These are phyloP conservation scores for rabbit (Oryctolagus cuniculus) DNA, from an alignment of 2,113 vertebrate species.

Conservation along the genomic window DNA sequence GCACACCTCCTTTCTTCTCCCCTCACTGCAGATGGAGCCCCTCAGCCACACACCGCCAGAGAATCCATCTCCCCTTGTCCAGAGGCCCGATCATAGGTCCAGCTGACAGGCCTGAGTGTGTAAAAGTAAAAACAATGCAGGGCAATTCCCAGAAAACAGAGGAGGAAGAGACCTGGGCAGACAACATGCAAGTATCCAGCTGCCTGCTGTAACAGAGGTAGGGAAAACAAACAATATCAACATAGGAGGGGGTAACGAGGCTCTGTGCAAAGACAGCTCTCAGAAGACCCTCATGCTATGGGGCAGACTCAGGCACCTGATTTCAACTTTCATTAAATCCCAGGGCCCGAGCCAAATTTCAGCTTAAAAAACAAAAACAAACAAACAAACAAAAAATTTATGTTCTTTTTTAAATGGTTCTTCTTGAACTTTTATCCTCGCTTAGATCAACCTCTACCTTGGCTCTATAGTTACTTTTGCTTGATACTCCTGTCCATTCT, in stretches of 20 bases:
- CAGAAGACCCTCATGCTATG: neutral
- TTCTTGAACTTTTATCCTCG: neutral
- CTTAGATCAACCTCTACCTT: neutral
- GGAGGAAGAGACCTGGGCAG: neutral
- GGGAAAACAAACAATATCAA: neutral
- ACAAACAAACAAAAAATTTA: neutral
- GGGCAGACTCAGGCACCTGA: neutral
- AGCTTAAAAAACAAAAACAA: neutral
- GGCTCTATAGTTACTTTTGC: neutral
- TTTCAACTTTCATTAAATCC: neutral
- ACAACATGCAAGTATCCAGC: neutral
- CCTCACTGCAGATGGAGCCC: neutral
- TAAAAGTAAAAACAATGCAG: neutral
- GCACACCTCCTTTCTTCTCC: neutral
- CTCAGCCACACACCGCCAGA: neutral
- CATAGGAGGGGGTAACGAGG: neutral
- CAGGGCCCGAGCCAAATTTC: neutral
- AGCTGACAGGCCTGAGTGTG: neutral
- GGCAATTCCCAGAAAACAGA: neutral
- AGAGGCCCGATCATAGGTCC: neutral
- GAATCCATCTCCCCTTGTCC: neutral
- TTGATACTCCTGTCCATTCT: neutral
- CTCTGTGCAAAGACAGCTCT: conserved; percentile 11
- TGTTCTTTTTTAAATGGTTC: neutral
- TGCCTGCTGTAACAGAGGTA: no score